These are phyloP conservation scores for Erpornis zantholeuca DNA, from an alignment of 2,113 vertebrate genomes.

Conservation along the genomic window DNA sequence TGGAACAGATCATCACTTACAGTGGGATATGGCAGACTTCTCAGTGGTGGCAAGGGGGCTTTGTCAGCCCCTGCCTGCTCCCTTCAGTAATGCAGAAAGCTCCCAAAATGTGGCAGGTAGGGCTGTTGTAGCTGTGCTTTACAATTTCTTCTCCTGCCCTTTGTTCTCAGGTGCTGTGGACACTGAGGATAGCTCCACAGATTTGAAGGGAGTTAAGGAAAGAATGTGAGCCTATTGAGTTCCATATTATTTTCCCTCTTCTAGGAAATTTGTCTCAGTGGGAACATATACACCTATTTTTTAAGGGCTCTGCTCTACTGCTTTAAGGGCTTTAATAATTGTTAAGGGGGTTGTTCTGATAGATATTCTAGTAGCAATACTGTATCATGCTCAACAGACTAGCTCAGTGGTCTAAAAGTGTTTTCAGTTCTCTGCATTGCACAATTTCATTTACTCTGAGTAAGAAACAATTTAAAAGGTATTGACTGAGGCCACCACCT, in stretches of 20 bases:
- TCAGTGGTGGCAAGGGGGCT: not conserved
- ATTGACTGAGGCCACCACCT: not conserved
- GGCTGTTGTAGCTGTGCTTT: not conserved
- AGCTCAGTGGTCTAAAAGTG: not conserved
- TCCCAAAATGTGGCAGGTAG: not conserved
- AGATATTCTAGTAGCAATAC: not conserved
- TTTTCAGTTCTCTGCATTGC: not conserved
- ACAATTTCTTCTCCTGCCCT: not conserved
- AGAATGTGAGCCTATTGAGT: not conserved
- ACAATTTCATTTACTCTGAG: not conserved
- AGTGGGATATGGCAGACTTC: not conserved
- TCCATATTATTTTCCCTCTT: not conserved
- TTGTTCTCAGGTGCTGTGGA: not conserved
- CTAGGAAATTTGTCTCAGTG: not conserved
- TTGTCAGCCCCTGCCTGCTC: not conserved
- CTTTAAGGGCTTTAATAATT: not conserved
- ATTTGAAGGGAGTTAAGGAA: not conserved
- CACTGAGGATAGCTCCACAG: not conserved
- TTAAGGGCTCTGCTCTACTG: not conserved
- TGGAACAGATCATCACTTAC: not conserved
- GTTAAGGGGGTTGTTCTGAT: not conserved
- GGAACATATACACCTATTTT: not conserved
- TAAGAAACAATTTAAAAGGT: conserved; percentile 7
- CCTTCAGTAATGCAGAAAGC: not conserved
- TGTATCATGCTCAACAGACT: not conserved